Evolutionary conservation across 2,888 invertebrate species (phyloP), one percentile per base, ranked within the genome.

Genomic region (Sphaerophoria rueppellii): DNA sequence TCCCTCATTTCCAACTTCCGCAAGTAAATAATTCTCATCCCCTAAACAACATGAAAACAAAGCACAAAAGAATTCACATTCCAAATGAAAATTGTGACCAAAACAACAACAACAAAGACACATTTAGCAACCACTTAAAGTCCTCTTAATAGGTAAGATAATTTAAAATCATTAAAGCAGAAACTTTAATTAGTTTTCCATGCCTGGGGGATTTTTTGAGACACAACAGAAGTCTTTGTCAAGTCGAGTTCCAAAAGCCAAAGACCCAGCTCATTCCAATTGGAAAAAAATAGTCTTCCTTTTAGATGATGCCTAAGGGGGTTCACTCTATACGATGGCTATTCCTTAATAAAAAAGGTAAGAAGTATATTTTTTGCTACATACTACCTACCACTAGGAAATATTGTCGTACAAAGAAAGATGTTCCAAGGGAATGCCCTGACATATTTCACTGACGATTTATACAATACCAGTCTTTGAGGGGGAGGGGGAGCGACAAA

Each of bases 121-220:
- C 72, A 75, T 80, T 80, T 76, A 80, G 80, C 76, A 85, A 80
- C 80, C 83, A 80, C 72, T 85, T 80, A 76, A 76, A 80, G 83
- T 71, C 80, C 78, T 61, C 72, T 71, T 72, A 85, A 80, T 80
- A 72, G 76, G 76, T 76, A 63, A 55, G 72, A 85, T 85, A 80
- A 85, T 85, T 80, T 85, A 85, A 85, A 85, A 85, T 85, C 80
- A 85, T 85, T 85, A 80, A 85, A 85, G 83, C 83, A 80, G 83
- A 85, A 85, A 85, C 83, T 85, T 85, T 85, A 85, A 85, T 85
- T 85, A 85, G 83, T 85, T 85, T 85, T 85, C 83, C 80, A 69
- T 80, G 83, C 78, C 82, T 65, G 55, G 55, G 72, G 48, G 83
- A 71, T 70, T 54, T 52, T 65, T 57, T 9, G 40, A 74, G 43